A percentile compares a stretch with the other conserved stretches of the same genome.
phyloP scores from a whole-genome alignment of 2,113 vertebrate genomes.

The Platichthys stellatus region DNA sequence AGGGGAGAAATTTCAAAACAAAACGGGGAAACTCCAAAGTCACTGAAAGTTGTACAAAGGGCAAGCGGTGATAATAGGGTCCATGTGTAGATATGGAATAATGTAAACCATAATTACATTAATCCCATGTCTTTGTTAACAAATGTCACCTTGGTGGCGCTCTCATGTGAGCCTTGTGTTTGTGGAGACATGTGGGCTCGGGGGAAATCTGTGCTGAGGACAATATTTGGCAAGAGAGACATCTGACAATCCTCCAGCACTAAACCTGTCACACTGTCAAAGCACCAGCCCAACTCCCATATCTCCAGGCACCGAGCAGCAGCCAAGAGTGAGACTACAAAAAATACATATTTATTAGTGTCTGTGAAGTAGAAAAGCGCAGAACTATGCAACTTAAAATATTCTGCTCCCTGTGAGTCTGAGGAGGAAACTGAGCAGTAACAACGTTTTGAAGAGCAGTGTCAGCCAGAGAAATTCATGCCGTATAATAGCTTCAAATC shows the following conservation, averaged over 20 bases:
- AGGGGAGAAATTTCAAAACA: neutral
- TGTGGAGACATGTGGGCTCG: slow-evolving; percentile 50
- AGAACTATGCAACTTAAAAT: slow-evolving; percentile 33
- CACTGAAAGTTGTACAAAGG: neutral
- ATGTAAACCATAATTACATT: slow-evolving; percentile 42
- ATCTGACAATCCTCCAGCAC: slow-evolving; percentile 68
- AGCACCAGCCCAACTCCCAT: slow-evolving; percentile 49
- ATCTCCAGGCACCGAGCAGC: slow-evolving; percentile 44
- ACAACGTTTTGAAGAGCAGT: slow-evolving; percentile 7
- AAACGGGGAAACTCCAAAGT: neutral
- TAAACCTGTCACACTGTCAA: slow-evolving; percentile 71
- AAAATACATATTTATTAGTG: slow-evolving; percentile 60
- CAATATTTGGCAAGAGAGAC: slow-evolving; percentile 65
- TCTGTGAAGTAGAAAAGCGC: slow-evolving; percentile 37
- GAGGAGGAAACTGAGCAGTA: slow-evolving; percentile 15
- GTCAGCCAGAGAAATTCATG: slow-evolving; percentile 7
- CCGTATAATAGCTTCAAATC: neutral
- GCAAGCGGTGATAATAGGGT: neutral
- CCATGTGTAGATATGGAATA: neutral
- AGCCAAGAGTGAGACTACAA: slow-evolving; percentile 32
- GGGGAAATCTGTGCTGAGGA: slow-evolving; percentile 60
- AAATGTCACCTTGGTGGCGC: slow-evolving; percentile 65
- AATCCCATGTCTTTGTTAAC: slow-evolving; percentile 46
- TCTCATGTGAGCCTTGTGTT: slow-evolving; percentile 50
- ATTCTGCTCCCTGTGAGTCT: slow-evolving; percentile 44